These are phyloP conservation scores for Drosophila putrida DNA, from an alignment of 2,888 invertebrate genomes.

Conservation along the genomic window DNA sequence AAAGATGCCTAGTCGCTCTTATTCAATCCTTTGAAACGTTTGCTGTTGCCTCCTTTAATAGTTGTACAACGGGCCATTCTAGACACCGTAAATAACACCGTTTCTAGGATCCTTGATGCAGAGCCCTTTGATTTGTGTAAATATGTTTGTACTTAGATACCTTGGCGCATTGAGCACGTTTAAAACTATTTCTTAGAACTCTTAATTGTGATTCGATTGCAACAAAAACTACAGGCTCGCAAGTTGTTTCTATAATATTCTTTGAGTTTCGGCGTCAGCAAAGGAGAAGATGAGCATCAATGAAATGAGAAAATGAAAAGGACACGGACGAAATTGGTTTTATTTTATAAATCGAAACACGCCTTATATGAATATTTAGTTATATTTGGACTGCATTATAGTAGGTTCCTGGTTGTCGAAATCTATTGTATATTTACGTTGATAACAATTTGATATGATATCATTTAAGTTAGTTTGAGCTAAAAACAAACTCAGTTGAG, in stretches of 20 bases:
- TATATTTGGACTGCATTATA: slow-evolving; percentile 2
- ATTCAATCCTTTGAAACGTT: neutral
- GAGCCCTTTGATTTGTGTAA: slow-evolving; percentile 5
- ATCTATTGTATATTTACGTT: slow-evolving; percentile 19
- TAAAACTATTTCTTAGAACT: neutral
- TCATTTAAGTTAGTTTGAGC: slow-evolving; percentile 14
- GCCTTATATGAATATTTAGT: neutral
- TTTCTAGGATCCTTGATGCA: neutral
- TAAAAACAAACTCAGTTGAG: neutral
- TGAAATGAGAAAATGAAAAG: neutral
- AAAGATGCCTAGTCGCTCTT: slow-evolving; percentile 2
- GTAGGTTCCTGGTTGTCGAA: slow-evolving; percentile 4
- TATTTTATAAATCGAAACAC: slow-evolving; percentile 10
- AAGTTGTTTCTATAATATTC: neutral
- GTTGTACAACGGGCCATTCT: slow-evolving; percentile 22
- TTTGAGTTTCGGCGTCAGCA: slow-evolving; percentile 1
- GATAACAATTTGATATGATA: slow-evolving; percentile 9
- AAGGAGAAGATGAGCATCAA: neutral
- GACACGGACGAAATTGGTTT: slow-evolving; percentile 21
- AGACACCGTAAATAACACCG: neutral
- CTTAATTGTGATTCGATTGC: neutral
- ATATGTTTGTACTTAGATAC: neutral
- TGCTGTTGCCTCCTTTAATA: slow-evolving; percentile 9
- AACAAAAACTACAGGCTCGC: neutral
- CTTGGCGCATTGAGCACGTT: neutral